Base-by-base conservation (phyloP, 2,888 invertebrate genomes). In the Morpho deidamia region DNA sequence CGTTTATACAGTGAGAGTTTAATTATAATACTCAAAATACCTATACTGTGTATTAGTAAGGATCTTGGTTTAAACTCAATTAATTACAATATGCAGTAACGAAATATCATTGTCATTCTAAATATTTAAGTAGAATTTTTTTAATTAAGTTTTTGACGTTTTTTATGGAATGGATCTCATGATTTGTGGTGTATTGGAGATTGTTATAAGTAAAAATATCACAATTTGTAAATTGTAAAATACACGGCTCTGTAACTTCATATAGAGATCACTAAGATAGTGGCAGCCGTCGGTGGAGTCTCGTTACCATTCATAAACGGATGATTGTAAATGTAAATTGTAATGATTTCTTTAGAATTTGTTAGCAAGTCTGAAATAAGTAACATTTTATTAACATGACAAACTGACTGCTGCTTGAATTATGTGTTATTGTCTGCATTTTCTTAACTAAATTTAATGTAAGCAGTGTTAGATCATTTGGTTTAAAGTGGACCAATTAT, bases 281-380 rank as follows among this genome's bases (percentile, higher is more conserved):
- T 80, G 82, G 79, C 85, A 83, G 86, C 84, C 83, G 79, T 83
- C 71, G 88, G 88, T 88, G 88, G 88, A 81, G 82, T 84, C 83
- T 81, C 80, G 88, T 88, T 88, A 88, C 88, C 88, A 83, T 78
- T 76, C 62, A 38, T 44, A 46, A 54, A 56, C 48, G 53, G 51
- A 52, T 63, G 61, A 58, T 66, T 63, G 58, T 61, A 53, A 45
- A 55, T 49, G 37, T 53, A 38, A 39, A 54, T 44, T 51, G 60
- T 60, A 62, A 51, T 51, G 56, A 53, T 44, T 53, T 53, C 41
- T 44, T 55, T 55, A 34, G 58, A 51, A 52, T 56, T 56, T 56
- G 11, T 51, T 49, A 60, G 50, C 43, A 55, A 46, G 46, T 49
- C 44, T 43, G 41, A 14, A 43, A 43, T 41, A 52, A 43, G 35